Conservation (phyloP, 2,113 vertebrate species). For the Ammodramus savannarum region DNA sequence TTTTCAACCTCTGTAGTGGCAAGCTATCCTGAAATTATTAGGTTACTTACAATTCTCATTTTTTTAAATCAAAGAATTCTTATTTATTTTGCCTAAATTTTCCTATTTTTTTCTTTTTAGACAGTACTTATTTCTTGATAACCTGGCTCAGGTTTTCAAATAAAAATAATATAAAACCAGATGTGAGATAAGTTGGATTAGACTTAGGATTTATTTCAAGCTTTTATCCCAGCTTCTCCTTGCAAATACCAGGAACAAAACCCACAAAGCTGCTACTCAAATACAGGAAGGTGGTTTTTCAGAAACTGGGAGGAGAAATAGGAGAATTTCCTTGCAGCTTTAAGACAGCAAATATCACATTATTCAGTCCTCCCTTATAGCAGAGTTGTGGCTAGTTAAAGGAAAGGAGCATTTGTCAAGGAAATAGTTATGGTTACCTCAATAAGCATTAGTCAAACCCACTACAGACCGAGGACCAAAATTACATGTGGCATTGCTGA, state of each 20-base stretch:
- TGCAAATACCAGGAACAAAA: neutral
- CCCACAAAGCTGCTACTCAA: neutral
- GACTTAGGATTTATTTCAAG: neutral
- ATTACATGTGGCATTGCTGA: neutral
- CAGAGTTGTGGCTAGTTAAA: neutral
- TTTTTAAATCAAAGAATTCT: neutral
- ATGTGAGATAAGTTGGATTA: neutral
- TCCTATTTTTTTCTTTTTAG: neutral
- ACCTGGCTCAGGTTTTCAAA: neutral
- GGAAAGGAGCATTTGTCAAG: neutral
- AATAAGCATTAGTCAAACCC: neutral
- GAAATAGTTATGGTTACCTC: neutral
- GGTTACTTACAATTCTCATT: neutral
- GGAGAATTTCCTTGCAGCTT: neutral
- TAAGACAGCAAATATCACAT: neutral
- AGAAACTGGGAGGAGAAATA: neutral
- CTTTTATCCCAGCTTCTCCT: neutral
- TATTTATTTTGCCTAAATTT: neutral
- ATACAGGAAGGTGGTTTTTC: neutral
- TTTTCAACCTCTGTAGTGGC: neutral
- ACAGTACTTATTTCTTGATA: neutral
- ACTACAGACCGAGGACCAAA: neutral
- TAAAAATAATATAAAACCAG: neutral
- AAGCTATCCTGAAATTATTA: neutral
- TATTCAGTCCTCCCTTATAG: neutral